A percentile compares a stretch with the other conserved stretches of the same genome.
phyloP scores from a whole-genome alignment of 2,888 invertebrate genomes.

The Loripinus fragilis region DNA sequence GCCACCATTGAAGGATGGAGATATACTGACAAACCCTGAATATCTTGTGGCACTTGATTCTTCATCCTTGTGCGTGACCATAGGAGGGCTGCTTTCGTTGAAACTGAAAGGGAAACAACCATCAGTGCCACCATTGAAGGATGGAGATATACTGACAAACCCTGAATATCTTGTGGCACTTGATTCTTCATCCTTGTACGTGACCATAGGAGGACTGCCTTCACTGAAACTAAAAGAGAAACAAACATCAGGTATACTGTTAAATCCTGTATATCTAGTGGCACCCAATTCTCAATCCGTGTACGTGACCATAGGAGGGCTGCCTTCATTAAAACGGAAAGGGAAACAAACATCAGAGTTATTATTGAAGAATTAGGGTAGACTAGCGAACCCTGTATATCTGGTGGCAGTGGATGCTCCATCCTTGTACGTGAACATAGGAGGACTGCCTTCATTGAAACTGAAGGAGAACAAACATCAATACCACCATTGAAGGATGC shows the following conservation, averaged over 20 bases:
- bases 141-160: no score
- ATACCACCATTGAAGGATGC: no score
- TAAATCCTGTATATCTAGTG: conserved; percentile 1
- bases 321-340: conserved; percentile 27
- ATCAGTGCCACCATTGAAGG: no score
- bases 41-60: background rate
- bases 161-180: no score
- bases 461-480: conserved; percentile 22
- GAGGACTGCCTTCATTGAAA: conserved; percentile 23
- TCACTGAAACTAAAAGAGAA: background rate
- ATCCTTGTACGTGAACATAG: conserved; percentile 40
- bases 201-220: no score
- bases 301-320: conserved; percentile 48
- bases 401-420: background rate
- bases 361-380: background rate
- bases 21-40: background rate
- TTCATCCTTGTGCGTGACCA: conserved; percentile 33
- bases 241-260: background rate
- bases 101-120: conserved; percentile 17
- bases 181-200: no score
- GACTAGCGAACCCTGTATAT: background rate
- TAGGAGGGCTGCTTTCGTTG: conserved; percentile 32
- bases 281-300: background rate
- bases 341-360: no score
- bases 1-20: background rate